Base-by-base conservation (phyloP, 2,888 invertebrate species). In the Augochlorella aurata region DNA sequence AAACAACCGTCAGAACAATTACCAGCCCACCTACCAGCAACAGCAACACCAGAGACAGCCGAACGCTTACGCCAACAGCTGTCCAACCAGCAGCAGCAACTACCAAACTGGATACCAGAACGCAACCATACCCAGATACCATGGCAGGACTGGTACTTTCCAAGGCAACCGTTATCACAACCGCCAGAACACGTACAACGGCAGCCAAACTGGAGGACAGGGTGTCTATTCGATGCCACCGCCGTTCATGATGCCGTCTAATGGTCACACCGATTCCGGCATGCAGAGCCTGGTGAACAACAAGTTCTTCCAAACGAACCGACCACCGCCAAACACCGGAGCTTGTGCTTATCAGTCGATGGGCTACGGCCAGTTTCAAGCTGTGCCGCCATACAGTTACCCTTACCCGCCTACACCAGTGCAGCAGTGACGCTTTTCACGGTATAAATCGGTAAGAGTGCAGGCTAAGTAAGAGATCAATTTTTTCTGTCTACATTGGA, bases 221-320 rank as follows among this genome's bases (percentile, higher is more conserved):
- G 90, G 90, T 72, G 91, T 94, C 87, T 94, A 94, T 70, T 93
- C 94, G 5, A 93, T 94, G 88, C 94, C 94, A 16, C 94, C 94
- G 12, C 94, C 94, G 83, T 94, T 95, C 92, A 94, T 95, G 94
- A 94, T 94, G 77, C 93, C 93, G 61, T 91, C 93, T n/a, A 89
- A 91, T 5, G 92, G 92, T 4, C 91, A 90, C 65, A 91, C 93
- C 1, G 94, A 94, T 76, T 94, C 95, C 73, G 94, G 94, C 66
- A 94, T 95, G 84, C 95, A 95, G 87, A 94, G 94, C 65, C 93
- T 95, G 87, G 94, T 95, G 49, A 93, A 96, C 91, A 96, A 96
- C 93, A 97, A 97, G 93, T 97, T 96, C 95, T 97, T 96, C 94
- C 96, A 96, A 89, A 95, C 96, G 21, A 95, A 95, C 85, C 94